Conservation (phyloP, 2,797 vertebrate species). For the Delichon dasypus region DNA sequence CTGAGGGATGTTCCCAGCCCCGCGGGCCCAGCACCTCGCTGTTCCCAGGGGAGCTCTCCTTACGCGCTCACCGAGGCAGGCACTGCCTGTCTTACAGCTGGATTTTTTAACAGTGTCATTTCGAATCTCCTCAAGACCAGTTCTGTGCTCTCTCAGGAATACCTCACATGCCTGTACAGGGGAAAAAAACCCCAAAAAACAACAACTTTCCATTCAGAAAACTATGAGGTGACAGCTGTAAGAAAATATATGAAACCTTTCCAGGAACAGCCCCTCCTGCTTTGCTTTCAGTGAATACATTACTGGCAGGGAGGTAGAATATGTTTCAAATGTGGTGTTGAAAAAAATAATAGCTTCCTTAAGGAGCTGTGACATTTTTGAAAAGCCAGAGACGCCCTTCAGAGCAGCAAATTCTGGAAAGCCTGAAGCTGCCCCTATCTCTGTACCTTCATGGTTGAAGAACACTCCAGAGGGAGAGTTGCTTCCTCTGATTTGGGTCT, state of each 20-base stretch:
- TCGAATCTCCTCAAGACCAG: background rate
- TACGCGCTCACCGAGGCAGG: background rate
- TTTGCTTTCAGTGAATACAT: background rate
- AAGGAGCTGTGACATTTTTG: slow-evolving; percentile 28
- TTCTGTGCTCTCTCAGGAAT: background rate
- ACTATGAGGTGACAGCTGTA: slow-evolving; percentile 12
- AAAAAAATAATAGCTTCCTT: slow-evolving; percentile 11
- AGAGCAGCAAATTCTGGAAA: background rate
- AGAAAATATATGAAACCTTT: slow-evolving; percentile 1
- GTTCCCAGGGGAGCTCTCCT: background rate
- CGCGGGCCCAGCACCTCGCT: rapidly evolving
- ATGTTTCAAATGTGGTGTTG: slow-evolving; percentile 14
- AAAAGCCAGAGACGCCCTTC: slow-evolving; percentile 7
- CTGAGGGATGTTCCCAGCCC: background rate
- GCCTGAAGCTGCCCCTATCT: background rate
- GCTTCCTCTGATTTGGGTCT: background rate
- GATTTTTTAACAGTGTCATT: background rate
- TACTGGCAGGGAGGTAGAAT: slow-evolving; percentile 15
- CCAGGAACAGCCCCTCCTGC: background rate
- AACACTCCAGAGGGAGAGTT: background rate
- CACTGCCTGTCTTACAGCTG: background rate
- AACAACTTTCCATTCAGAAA: slow-evolving; percentile 4
- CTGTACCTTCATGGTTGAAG: background rate
- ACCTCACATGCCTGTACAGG: background rate
- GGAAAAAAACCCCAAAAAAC: background rate